These are phyloP conservation scores for Drosophila nr. fundita DNA, from an alignment of 2,888 invertebrate genomes.

Conservation along the genomic window DNA sequence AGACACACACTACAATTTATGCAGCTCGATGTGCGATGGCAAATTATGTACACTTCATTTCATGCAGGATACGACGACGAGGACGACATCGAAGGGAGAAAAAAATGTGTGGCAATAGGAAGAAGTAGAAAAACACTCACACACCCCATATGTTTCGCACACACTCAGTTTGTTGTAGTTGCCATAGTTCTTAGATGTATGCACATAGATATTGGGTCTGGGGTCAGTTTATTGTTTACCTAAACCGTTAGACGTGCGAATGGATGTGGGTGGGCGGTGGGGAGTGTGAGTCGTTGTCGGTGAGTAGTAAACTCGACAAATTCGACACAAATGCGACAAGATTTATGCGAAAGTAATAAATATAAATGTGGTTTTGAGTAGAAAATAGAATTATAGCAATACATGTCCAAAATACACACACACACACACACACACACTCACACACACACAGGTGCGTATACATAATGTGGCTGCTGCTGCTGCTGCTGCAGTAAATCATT, in stretches of 20 bases:
- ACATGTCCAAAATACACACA: slow-evolving; percentile 40
- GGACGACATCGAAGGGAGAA: not conserved
- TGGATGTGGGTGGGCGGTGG: slow-evolving; percentile 4
- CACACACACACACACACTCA: slow-evolving; percentile 14
- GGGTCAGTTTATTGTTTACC: slow-evolving; percentile 76
- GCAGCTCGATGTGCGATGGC: slow-evolving; percentile 63
- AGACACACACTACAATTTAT: slow-evolving; percentile 56
- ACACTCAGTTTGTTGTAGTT: slow-evolving; percentile 20
- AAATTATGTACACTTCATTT: slow-evolving; percentile 77
- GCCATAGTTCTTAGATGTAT: slow-evolving; percentile 14
- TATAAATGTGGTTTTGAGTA: slow-evolving; percentile 80
- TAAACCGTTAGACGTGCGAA: slow-evolving; percentile 67
- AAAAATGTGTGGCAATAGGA: not conserved
- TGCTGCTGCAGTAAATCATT: slow-evolving; percentile 73
- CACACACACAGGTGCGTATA: slow-evolving; percentile 69
- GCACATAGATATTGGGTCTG: slow-evolving; percentile 15
- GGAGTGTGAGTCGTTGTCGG: not conserved
- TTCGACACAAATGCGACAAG: slow-evolving; percentile 82
- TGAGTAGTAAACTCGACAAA: slow-evolving; percentile 75
- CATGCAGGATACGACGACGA: slow-evolving; percentile 44
- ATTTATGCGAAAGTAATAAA: slow-evolving; percentile 79
- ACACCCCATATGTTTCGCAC: slow-evolving; percentile 61
- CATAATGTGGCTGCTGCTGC: slow-evolving; percentile 43
- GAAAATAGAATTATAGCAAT: slow-evolving; percentile 79
- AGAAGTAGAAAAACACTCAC: slow-evolving; percentile 18